Base-by-base conservation (phyloP, 2,113 vertebrate species). In the Egretta garzetta region DNA sequence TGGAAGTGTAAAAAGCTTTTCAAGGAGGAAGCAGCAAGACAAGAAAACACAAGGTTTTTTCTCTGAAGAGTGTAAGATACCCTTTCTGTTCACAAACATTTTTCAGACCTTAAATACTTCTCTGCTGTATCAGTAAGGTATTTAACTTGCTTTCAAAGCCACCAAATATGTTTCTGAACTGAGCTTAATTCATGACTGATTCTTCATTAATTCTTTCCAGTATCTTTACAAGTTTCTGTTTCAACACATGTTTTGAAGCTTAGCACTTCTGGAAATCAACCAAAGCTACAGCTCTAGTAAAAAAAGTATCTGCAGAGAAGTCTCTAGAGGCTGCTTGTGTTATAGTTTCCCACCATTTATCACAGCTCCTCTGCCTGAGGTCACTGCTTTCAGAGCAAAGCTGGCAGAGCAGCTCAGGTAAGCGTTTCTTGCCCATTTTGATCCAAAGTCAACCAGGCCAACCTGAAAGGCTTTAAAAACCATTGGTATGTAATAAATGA, bases 251-350 rank as follows among this genome's bases (percentile, higher is more conserved):
- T 94, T 93, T 94, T 90, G 39, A 27, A 88, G 58, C 50, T 68
- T 75, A 82, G 60, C 10, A 9, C 32, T 95, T 80, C 75, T 93
- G 95, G 92, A 95, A 95, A 88, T 26, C 43, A 80, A 95, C 79
- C 81, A 95, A 80, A 87, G 22, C 53, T 87, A 72, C 1, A 10
- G 8, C 32, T 88, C 66, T 45, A 95, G 66, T 66, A 66, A 70
- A 91, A 82, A 82, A 52, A 21, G 35, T 52, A 52, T 45, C 39
- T 62, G 27, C 33, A 75, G 47, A 85, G 27, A 56, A 75, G 35
- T 68, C 64, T 82, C 87, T 62, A 88, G 66, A 30, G n/a, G 33
- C n/a, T 83, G 28, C 23, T 16, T 37, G 52, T 67, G 49, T 63
- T 91, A 23, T 24, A 52, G 70, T 85, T 97, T 96, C 77, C 62